These are phyloP conservation scores for Drosophila neocordata DNA, from an alignment of 1,140 invertebrate species.

Conservation along the genomic window DNA sequence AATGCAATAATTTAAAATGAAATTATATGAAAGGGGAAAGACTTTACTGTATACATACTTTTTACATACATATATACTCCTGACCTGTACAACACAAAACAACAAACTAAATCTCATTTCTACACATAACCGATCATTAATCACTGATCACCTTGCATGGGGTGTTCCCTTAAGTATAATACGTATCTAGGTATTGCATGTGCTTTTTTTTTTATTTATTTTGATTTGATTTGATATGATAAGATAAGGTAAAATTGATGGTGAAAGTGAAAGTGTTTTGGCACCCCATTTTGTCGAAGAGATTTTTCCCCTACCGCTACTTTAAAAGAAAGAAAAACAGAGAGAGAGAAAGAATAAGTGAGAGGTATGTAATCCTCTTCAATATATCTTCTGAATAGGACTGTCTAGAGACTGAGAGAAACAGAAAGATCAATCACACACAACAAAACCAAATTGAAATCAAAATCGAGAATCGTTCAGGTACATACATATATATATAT, in stretches of 20 bases:
- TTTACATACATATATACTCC: too few relatives aligned
- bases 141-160: conserved; percentile 8
- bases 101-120: neutral
- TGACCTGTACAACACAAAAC: too few relatives aligned
- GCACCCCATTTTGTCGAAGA: conserved; percentile 1
- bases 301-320: neutral
- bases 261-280: conserved; percentile 8
- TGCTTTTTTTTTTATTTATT: neutral
- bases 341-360: neutral
- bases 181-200: conserved; percentile 5
- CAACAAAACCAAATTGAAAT: conserved; percentile 5
- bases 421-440: conserved; percentile 10
- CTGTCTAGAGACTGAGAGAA: neutral
- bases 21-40: too few relatives aligned
- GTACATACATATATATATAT: conserved; percentile 12
- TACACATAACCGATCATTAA: neutral
- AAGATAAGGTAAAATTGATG: conserved; percentile 2
- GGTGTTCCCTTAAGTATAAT: neutral
- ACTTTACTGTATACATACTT: too few relatives aligned
- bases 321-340: too few relatives aligned
- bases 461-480: conserved; percentile 4
- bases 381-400: conserved; percentile 1
- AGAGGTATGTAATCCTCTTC: conserved; percentile 16
- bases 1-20: too few relatives aligned
- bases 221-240: neutral